phyloP scores from a whole-genome alignment of 2,113 vertebrate species.

The Myodes glareolus region DNA sequence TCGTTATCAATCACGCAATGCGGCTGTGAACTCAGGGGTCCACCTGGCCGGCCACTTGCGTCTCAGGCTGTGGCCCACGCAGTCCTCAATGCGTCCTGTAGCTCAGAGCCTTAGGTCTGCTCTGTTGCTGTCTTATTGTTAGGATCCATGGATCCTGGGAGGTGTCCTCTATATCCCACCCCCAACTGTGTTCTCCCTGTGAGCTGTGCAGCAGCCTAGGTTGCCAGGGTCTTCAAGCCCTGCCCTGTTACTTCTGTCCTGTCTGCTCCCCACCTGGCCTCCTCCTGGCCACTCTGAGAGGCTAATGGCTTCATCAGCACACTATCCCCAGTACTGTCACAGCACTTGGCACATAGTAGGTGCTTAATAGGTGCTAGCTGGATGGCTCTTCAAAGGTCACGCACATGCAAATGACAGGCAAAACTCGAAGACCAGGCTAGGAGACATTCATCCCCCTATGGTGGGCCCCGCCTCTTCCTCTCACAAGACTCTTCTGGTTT shows the following conservation, averaged over 20 bases:
- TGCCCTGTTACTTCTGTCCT: neutral
- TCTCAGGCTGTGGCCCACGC: accelerated
- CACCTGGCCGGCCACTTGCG: accelerated
- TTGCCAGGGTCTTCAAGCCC: accelerated
- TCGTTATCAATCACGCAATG: neutral
- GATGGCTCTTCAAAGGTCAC: neutral
- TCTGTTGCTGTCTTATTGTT: neutral
- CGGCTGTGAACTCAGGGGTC: neutral
- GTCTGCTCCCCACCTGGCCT: neutral
- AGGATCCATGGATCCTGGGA: neutral
- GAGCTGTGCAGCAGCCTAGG: accelerated
- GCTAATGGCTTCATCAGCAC: neutral
- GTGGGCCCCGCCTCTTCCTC: too few species aligned
- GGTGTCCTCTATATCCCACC: too few species aligned
- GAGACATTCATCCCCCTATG: accelerated
- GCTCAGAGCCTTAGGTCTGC: neutral
- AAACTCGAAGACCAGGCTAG: neutral
- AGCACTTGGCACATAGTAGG: neutral
- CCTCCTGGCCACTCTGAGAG: accelerated
- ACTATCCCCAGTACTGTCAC: too few species aligned
- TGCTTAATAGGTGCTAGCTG: neutral
- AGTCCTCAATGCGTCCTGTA: neutral
- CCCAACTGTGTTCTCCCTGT: neutral
- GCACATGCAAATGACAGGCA: accelerated
- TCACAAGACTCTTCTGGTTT: neutral